phyloP scores from a whole-genome alignment of 2,113 vertebrate genomes.

The Macquaria ambigua region DNA sequence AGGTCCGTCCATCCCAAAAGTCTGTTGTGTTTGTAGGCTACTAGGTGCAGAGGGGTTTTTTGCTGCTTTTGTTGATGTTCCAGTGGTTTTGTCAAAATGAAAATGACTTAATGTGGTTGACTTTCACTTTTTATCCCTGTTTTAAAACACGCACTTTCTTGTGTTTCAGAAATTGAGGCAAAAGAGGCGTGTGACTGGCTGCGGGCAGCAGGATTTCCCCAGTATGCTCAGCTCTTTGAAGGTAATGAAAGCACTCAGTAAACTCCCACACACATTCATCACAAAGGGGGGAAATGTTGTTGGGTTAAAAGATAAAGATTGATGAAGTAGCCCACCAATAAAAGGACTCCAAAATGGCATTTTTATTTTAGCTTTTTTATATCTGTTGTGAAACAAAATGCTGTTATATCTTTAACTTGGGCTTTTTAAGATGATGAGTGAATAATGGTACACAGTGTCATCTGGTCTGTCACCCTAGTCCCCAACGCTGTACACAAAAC shows the following conservation, averaged over 20 bases:
- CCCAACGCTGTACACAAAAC: constrained; percentile 48
- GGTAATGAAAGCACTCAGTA: constrained; percentile 82
- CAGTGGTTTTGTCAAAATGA: constrained; percentile 33
- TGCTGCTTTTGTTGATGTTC: not conserved
- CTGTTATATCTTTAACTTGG: constrained; percentile 11
- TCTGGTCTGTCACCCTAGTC: constrained; percentile 30
- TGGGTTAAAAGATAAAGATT: constrained; percentile 43
- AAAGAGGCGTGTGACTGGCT: constrained; percentile 99
- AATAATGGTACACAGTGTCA: constrained; percentile 42
- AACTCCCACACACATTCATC: constrained; percentile 59
- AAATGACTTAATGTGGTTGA: not conserved
- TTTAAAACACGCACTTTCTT: constrained; percentile 46
- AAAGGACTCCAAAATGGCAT: constrained; percentile 14
- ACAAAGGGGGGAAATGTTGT: constrained; percentile 33
- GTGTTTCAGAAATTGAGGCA: constrained; percentile 93
- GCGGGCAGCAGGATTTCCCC: constrained; percentile 97
- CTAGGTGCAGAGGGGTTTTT: not conserved
- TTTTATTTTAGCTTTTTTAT: constrained; percentile 9
- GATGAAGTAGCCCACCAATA: constrained; percentile 43
- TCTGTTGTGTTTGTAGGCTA: constrained; percentile 7
- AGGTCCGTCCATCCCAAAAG: not conserved
- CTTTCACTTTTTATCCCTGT: constrained; percentile 40
- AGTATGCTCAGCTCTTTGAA: constrained; percentile 98
- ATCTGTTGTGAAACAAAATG: constrained; percentile 25
- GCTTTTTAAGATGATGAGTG: constrained; percentile 27